Conservation (phyloP, 2,113 vertebrate genomes). For the Myotis brandtii region DNA sequence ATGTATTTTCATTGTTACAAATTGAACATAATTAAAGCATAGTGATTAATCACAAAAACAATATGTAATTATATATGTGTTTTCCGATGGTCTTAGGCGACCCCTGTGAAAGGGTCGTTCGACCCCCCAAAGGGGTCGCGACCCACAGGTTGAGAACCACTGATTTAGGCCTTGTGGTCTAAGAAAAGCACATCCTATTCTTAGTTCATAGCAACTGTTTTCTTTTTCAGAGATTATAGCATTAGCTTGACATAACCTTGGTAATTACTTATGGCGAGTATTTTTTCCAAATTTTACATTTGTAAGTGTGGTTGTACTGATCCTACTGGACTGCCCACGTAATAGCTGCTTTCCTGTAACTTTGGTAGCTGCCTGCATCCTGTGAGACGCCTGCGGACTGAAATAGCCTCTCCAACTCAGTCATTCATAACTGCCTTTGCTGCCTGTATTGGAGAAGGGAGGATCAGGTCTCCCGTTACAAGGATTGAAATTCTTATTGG, state of each 20-base stretch:
- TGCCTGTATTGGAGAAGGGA: background rate
- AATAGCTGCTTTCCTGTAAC: background rate
- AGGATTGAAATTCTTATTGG: background rate
- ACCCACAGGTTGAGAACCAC: no score
- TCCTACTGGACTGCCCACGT: background rate
- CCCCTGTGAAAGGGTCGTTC: no score
- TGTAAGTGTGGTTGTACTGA: background rate
- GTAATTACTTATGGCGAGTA: background rate
- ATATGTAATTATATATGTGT: no score
- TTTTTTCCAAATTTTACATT: background rate
- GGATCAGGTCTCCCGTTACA: background rate
- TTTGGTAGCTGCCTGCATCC: background rate
- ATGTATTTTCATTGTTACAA: no score
- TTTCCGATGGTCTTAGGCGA: no score
- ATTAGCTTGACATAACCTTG: background rate
- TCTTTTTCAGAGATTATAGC: background rate
- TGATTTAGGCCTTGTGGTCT: background rate
- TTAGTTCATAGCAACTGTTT: background rate
- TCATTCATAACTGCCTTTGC: background rate
- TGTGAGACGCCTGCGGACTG: background rate
- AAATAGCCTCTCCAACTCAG: background rate
- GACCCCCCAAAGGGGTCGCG: no score
- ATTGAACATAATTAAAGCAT: no score
- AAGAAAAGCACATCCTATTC: background rate
- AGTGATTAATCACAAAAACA: no score